Evolutionary conservation across 2,797 vertebrate genomes (phyloP).

Genomic region (Heterohyrax brucei): DNA sequence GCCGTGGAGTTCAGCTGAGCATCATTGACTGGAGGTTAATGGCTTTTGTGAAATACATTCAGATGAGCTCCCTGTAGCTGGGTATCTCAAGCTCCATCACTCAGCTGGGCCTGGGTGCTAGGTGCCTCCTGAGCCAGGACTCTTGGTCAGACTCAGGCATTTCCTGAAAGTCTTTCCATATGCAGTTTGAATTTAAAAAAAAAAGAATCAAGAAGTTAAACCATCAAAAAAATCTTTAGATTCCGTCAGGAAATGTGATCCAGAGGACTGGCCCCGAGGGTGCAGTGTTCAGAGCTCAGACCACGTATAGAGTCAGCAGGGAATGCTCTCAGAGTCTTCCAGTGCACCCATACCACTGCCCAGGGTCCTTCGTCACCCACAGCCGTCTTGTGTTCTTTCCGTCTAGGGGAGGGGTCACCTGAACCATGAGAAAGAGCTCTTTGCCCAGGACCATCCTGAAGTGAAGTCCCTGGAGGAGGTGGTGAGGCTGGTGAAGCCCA

Average conservation of each 20-base stretch:
- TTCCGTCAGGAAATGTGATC: slow-evolving; percentile 43
- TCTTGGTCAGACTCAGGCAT: neutral
- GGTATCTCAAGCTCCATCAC: neutral
- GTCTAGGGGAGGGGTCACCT: slow-evolving; percentile 94
- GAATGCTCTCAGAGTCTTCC: neutral
- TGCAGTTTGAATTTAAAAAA: neutral
- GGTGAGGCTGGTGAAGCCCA: slow-evolving; percentile 96
- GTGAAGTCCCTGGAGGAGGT: slow-evolving; percentile 96
- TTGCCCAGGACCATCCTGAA: slow-evolving; percentile 96
- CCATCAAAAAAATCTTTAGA: neutral
- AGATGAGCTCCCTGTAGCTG: neutral
- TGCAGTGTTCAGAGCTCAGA: slow-evolving; percentile 55
- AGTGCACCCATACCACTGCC: neutral
- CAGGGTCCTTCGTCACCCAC: neutral
- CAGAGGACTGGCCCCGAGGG: neutral
- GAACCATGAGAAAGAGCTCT: slow-evolving; percentile 97
- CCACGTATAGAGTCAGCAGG: neutral
- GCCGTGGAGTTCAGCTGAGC: neutral
- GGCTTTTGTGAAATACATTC: neutral
- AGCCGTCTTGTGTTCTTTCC: neutral
- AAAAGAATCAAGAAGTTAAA: neutral
- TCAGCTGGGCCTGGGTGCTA: neutral
- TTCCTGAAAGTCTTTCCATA: neutral
- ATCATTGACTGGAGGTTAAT: neutral
- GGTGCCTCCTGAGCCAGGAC: neutral